Base-by-base conservation (phyloP, 2,888 invertebrate genomes). In the Prosapia bicincta region DNA sequence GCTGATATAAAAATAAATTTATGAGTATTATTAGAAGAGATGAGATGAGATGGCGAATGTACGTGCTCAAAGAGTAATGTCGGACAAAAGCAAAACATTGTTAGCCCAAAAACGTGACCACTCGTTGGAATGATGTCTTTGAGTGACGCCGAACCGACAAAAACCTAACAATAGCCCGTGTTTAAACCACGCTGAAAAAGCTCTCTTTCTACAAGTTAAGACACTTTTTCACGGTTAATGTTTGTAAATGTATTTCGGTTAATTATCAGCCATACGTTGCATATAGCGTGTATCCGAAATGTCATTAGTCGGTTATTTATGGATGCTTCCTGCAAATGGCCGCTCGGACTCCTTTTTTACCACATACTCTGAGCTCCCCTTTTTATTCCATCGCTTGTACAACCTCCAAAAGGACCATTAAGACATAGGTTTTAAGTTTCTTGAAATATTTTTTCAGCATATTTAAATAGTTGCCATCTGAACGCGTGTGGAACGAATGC, bases 131-230 rank as follows among this genome's bases (percentile, higher is more conserved):
- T 54, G 54, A 54, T 54, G 54, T 54, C 54, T 54, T 54, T 54
- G 54, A 54, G 54, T 54, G 54, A 54, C 54, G 54, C 54, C 54
- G 54, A 54, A 54, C 54, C 54, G 54, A 54, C 54, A 54, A 54
- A 54, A 54, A 54, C 54, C 7, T 54, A 54, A 54, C 54, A 54
- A 54, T 54, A 54, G 54, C 54, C 54, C 54, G 20, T 54, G 54
- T 54, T 54, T 54, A 20, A 54, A 54, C 54, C 20, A 54, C 54
- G 5, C 20, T 20, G 54, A 54, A 54, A 13, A 38, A 38, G 10
- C 38, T n/a, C n/a, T 38, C 38, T 38, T 38, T 38, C 38, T 38
- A 38, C 38, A 38, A 38, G 38, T 38, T 38, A 38, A 38, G 20
- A 54, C 13, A 54, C 54, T 54, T 54, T 54, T 54, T 54, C 54